phyloP scores from a whole-genome alignment of 2,888 invertebrate species.

The Eilema depressum region DNA sequence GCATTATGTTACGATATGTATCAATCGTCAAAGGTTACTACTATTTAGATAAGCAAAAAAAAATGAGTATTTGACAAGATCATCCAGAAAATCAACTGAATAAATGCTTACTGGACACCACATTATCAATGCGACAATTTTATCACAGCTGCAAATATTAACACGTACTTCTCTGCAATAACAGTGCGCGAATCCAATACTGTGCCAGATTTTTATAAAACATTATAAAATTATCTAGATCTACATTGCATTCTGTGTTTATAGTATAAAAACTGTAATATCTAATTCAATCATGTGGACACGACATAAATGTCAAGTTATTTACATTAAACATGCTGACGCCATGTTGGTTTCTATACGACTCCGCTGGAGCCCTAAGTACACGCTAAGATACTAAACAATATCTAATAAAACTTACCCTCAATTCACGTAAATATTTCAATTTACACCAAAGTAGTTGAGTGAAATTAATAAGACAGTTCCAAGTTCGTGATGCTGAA shows the following conservation, averaged over 20 bases:
- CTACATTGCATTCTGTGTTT: constrained; percentile 26
- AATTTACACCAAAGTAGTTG: constrained; percentile 89
- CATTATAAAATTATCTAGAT: constrained; percentile 15
- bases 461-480: constrained; percentile 88
- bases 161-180: constrained; percentile 31
- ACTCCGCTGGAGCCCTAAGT: constrained; percentile 76
- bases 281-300: constrained; percentile 50
- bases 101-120: constrained; percentile 21
- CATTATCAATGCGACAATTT: constrained; percentile 30
- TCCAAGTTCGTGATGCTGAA: constrained; percentile 90
- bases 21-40: not conserved
- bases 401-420: constrained; percentile 75
- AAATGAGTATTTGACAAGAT: not conserved
- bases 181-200: constrained; percentile 26
- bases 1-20: not conserved
- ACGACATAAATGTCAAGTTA: constrained; percentile 75
- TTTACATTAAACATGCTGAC: constrained; percentile 85
- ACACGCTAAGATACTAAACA: constrained; percentile 56
- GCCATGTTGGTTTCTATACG: constrained; percentile 83
- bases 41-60: not conserved
- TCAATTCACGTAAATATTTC: constrained; percentile 83
- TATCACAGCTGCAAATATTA: constrained; percentile 44
- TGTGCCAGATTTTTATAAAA: constrained; percentile 24
- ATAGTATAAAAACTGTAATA: constrained; percentile 27
- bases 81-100: not conserved